phyloP scores from a whole-genome alignment of 2,113 vertebrate species.

The Bungarus multicinctus region DNA sequence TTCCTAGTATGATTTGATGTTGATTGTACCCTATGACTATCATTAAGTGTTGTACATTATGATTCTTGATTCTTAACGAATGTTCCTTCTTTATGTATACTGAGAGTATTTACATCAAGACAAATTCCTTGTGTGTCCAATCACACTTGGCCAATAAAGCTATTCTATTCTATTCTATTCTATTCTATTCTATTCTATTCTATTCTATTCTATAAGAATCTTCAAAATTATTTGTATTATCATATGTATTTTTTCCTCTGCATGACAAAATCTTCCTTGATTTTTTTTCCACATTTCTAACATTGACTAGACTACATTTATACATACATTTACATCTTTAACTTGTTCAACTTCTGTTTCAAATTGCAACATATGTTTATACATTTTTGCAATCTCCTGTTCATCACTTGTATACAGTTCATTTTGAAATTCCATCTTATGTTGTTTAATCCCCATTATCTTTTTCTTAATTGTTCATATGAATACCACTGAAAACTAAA shows the following conservation, averaged over 20 bases:
- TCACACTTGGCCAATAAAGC: too few relatives aligned
- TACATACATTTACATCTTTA: neutral
- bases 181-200: too few relatives aligned
- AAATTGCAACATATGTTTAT: neutral
- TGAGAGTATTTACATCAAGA: too few relatives aligned
- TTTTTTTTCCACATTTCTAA: neutral
- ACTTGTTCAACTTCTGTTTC: neutral
- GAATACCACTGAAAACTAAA: neutral
- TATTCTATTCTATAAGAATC: too few relatives aligned
- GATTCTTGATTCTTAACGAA: too few relatives aligned
- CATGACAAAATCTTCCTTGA: neutral
- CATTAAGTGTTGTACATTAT: too few relatives aligned
- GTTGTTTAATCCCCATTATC: neutral
- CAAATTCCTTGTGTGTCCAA: too few relatives aligned
- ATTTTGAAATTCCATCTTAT: neutral
- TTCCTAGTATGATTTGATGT: too few relatives aligned
- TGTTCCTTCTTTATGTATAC: too few relatives aligned
- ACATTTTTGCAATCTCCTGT: neutral
- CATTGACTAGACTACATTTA: neutral
- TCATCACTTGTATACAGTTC: neutral
- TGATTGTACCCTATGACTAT: too few relatives aligned
- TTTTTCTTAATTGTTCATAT: neutral
- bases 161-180: too few relatives aligned
- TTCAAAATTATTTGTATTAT: neutral
- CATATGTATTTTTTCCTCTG: neutral